Percentiles rank a stretch among this genome's conserved stretches.
These are phyloP conservation scores for Ispidina lecontei DNA, from an alignment of 2,797 vertebrate genomes.

Conservation along the genomic window DNA sequence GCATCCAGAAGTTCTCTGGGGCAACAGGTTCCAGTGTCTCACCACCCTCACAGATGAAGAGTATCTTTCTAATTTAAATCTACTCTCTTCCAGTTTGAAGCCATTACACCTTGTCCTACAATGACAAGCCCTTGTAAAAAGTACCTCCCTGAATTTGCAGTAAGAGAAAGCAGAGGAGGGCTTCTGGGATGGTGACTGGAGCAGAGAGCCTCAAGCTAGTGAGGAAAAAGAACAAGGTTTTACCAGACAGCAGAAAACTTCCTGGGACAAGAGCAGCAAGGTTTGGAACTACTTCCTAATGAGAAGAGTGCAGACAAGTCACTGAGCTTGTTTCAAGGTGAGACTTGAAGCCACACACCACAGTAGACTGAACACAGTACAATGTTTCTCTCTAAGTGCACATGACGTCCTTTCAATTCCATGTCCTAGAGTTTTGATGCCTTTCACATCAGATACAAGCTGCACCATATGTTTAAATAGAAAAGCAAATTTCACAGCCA, in stretches of 20 bases:
- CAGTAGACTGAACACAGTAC: background rate
- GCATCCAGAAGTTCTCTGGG: background rate
- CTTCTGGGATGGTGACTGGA: background rate
- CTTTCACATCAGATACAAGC: background rate
- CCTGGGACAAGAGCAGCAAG: background rate
- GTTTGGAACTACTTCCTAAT: background rate
- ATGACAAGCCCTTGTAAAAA: background rate
- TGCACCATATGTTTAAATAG: background rate
- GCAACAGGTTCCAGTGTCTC: background rate
- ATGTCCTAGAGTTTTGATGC: background rate
- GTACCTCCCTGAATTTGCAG: background rate
- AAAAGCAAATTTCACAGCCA: background rate
- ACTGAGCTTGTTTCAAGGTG: background rate
- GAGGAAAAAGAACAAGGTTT: background rate
- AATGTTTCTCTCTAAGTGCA: background rate
- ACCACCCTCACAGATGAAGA: background rate
- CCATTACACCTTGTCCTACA: background rate
- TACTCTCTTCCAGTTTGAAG: background rate
- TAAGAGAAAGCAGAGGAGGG: background rate
- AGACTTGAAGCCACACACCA: background rate
- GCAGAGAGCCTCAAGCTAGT: accelerated
- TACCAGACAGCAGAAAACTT: background rate
- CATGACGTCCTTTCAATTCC: background rate
- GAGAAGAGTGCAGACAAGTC: background rate
- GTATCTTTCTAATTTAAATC: background rate